phyloP scores from a whole-genome alignment of 2,888 invertebrate species.

The Hoplodrina blanda region DNA sequence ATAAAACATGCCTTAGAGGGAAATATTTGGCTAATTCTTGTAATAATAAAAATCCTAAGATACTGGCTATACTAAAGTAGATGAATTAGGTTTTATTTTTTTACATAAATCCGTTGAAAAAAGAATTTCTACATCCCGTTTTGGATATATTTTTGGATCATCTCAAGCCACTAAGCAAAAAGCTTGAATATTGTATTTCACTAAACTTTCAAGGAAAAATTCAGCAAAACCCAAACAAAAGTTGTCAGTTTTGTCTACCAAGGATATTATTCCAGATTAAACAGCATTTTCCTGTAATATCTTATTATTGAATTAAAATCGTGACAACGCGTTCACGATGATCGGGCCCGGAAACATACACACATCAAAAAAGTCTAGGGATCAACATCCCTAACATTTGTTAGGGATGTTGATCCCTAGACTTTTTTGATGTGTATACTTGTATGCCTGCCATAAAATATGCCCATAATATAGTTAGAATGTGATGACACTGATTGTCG shows the following conservation, averaged over 20 bases:
- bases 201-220: neutral
- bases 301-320: conserved; percentile 36
- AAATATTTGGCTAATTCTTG: neutral
- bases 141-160: too few species aligned
- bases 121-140: too few species aligned
- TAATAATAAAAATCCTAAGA: too few species aligned
- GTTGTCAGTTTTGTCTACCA: neutral
- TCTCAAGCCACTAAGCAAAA: too few species aligned
- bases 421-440: too few species aligned
- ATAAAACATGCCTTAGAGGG: conserved; percentile 17
- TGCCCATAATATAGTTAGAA: conserved; percentile 57
- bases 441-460: conserved; percentile 53
- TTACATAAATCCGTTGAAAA: too few species aligned
- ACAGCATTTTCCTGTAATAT: neutral
- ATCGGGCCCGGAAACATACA: conserved; percentile 50
- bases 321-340: conserved; percentile 48
- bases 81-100: too few species aligned
- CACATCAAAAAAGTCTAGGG: too few species aligned
- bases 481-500: conserved; percentile 44
- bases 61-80: too few species aligned
- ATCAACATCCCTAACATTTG: too few species aligned
- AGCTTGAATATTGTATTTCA: too few species aligned
- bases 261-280: conserved; percentile 2
- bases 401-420: too few species aligned
- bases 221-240: neutral